A percentile compares a stretch with the other conserved stretches of the same genome.
Evolutionary conservation across 2,888 invertebrate species (phyloP).

Genomic region (Copidosoma aretas): DNA sequence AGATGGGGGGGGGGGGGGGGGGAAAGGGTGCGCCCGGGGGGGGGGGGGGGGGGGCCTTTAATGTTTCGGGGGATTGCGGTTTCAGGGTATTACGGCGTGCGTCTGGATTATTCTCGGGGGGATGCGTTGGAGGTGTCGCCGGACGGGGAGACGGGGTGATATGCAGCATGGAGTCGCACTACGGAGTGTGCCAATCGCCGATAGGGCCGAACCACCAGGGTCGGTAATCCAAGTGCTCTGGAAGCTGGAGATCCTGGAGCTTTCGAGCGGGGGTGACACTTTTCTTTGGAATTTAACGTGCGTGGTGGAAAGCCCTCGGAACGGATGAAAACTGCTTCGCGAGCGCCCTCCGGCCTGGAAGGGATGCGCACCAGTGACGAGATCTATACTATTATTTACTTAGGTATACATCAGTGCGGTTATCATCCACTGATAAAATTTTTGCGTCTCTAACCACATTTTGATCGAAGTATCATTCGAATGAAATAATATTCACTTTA

Average conservation of each 20-base stretch:
- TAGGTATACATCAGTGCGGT: too few species aligned
- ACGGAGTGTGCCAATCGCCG: slow-evolving; percentile 52
- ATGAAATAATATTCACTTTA: too few species aligned
- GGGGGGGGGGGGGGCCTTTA: slow-evolving; percentile 39
- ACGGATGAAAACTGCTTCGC: too few species aligned
- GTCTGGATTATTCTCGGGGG: slow-evolving; percentile 45
- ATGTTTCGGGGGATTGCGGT: slow-evolving; percentile 54
- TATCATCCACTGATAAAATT: too few species aligned
- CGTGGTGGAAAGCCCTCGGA: too few species aligned
- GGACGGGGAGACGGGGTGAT: slow-evolving; percentile 1
- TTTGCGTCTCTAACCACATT: too few species aligned
- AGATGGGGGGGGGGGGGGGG: slow-evolving; percentile 3
- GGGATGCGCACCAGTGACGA: too few species aligned
- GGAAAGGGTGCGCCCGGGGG: slow-evolving; percentile 4
- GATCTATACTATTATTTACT: too few species aligned
- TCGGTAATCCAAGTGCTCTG: slow-evolving; percentile 51
- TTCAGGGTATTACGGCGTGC: slow-evolving; percentile 49
- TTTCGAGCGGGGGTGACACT: too few species aligned
- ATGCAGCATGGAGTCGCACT: not conserved
- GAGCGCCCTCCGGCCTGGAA: too few species aligned
- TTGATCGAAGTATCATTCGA: too few species aligned
- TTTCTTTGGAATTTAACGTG: too few species aligned
- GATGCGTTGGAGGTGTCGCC: slow-evolving; percentile 11
- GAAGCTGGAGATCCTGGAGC: not conserved
- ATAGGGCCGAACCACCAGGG: slow-evolving; percentile 55